Evolutionary conservation across 2,797 vertebrate species (phyloP), one percentile per base, ranked within the genome.

Genomic region (Notolepis coatsorum): DNA sequence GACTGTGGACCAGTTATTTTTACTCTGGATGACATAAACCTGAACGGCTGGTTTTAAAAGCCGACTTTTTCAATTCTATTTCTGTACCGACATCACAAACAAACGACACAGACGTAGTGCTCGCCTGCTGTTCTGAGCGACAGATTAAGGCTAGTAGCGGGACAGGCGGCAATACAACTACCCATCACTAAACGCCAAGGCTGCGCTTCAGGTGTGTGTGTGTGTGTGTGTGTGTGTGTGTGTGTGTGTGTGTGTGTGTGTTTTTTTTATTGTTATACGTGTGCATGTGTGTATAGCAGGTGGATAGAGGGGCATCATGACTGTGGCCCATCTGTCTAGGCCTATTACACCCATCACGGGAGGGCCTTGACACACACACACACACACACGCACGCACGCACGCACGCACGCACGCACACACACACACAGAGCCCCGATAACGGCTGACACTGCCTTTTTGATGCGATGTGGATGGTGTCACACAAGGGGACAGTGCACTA

Each of bases 111-210:
- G 83, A 86, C 84, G 84, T 66, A 83, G 54, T 55, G 65, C 75
- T 66, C 72, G 78, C 78, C 81, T 63, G 78, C 78, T 71, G 84
- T 84, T 85, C 75, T 74, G 88, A 89, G 82, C 79, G 84, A 89
- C 87, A 89, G 84, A 89, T 88, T 88, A 86, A 82, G 83, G 88
- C 85, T 89, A 74, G 49, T 41, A 55, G 77, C 65, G 65, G 68
- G 85, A 78, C 77, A 75, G 71, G 66, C 70, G 69, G 73, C 77
- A 82, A 79, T 81, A 75, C 77, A 82, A 79, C 82, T 79, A 39
- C 68, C 64, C 28, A 39, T n/a, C 23, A 78, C 65, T 75, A 73
- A 71, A 82, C 76, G 48, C 71, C 0, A 38, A 71, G 66, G 74
- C 73, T 71, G 62, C 2, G 68, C 79, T 80, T 41, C 65, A 70